phyloP scores from a whole-genome alignment of 35 echinoderm and acorn worm species.

The Amphiura filiformis region DNA sequence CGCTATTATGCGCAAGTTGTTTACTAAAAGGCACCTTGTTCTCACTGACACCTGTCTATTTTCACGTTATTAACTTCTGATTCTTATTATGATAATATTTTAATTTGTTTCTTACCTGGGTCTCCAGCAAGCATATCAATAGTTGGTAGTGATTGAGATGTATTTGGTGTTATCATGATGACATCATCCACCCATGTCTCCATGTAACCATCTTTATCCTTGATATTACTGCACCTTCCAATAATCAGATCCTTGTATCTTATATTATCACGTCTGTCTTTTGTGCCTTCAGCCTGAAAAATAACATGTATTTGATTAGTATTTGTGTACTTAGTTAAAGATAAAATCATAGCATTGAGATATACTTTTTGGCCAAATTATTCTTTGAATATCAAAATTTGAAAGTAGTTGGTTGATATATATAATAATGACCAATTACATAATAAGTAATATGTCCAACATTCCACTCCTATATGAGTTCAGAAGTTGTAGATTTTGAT shows the following conservation, averaged over 20 bases:
- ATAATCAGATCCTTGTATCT: constrained; percentile 42
- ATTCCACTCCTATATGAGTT: too few species aligned
- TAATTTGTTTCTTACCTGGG: constrained; percentile 61
- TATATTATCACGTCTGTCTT: constrained; percentile 6
- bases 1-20: too few species aligned
- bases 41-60: too few species aligned
- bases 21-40: too few species aligned
- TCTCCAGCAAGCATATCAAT: constrained; percentile 59
- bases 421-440: too few species aligned
- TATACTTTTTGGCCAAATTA: too few species aligned
- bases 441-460: too few species aligned
- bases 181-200: constrained; percentile 74
- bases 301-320: not conserved
- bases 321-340: not conserved
- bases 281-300: constrained; percentile 15
- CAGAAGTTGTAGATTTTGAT: too few species aligned
- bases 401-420: too few species aligned
- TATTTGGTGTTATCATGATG: constrained; percentile 55
- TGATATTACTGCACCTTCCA: constrained; percentile 55
- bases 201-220: constrained; percentile 20
- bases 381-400: too few species aligned
- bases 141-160: constrained; percentile 34
- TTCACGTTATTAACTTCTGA: too few species aligned
- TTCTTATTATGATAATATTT: too few species aligned
- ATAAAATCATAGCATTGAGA: not conserved